phyloP scores from a whole-genome alignment of 2,797 vertebrate species.

The Squalus acanthias region DNA sequence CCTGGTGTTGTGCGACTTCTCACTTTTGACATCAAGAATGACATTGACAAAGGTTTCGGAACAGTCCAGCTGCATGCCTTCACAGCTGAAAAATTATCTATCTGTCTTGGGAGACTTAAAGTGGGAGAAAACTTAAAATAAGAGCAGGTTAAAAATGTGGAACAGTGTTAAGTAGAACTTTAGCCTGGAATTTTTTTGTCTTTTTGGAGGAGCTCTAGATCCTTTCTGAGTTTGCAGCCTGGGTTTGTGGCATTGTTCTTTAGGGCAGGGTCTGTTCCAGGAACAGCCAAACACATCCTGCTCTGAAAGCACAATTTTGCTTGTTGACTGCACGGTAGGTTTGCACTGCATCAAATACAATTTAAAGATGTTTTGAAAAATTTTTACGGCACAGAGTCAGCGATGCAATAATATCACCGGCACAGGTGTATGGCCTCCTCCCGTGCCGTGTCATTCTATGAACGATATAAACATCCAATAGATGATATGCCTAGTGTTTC shows the following conservation, averaged over 20 bases:
- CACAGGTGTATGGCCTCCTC: neutral
- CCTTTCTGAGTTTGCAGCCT: neutral
- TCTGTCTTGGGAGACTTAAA: too few species aligned
- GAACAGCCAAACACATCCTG: neutral
- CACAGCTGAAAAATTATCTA: too few species aligned
- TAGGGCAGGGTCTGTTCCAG: neutral
- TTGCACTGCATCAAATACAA: neutral
- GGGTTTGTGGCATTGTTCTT: neutral
- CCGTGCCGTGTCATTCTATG: too few species aligned
- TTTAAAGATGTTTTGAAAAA: neutral
- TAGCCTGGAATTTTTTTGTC: too few species aligned
- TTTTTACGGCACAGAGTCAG: neutral
- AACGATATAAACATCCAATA: neutral
- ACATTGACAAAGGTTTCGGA: too few species aligned
- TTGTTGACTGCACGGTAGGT: neutral
- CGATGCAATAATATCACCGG: neutral
- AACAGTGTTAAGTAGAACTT: too few species aligned
- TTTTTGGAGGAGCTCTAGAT: neutral
- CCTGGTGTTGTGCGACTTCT: too few species aligned
- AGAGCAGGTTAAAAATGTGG: too few species aligned
- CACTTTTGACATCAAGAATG: too few species aligned
- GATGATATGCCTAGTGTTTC: neutral
- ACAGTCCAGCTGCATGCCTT: too few species aligned
- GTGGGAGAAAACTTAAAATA: too few species aligned
- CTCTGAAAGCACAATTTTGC: neutral